phyloP scores from a whole-genome alignment of 2,113 vertebrate genomes.

The Anseranas semipalmata region DNA sequence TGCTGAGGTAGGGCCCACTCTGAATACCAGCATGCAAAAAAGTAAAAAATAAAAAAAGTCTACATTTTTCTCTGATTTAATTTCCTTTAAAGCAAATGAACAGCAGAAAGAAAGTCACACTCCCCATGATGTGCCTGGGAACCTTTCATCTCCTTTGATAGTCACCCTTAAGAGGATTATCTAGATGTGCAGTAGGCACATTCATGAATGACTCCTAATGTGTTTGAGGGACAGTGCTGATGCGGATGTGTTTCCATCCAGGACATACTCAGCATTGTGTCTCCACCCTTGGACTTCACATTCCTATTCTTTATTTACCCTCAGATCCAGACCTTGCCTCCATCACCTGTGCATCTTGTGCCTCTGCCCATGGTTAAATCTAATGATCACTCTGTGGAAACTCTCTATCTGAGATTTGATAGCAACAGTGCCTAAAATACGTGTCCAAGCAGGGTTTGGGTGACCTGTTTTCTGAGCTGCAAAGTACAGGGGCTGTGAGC shows the following conservation, averaged over 20 bases:
- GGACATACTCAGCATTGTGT: rapidly evolving
- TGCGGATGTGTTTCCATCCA: not conserved
- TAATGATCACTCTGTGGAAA: rapidly evolving
- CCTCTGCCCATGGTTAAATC: not conserved
- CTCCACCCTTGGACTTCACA: not conserved
- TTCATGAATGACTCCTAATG: not conserved
- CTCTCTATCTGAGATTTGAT: not conserved
- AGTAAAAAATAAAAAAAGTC: not conserved
- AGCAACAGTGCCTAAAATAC: not conserved
- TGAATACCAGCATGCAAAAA: not conserved
- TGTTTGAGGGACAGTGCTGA: not conserved
- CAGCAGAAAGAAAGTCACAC: not conserved
- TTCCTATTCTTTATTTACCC: not conserved
- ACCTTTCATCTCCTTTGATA: not conserved
- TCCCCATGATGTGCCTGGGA: not conserved
- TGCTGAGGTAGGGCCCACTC: not conserved
- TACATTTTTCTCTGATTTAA: not conserved
- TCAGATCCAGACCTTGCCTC: not conserved
- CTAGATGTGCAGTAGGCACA: not conserved
- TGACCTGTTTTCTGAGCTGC: not conserved
- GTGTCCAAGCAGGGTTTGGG: not conserved
- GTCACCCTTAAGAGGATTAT: not conserved
- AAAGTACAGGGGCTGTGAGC: not conserved
- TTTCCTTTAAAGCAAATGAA: not conserved
- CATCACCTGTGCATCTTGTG: rapidly evolving